Base-by-base conservation (phyloP, 2,888 invertebrate genomes). In the Lampropteryx suffumata region DNA sequence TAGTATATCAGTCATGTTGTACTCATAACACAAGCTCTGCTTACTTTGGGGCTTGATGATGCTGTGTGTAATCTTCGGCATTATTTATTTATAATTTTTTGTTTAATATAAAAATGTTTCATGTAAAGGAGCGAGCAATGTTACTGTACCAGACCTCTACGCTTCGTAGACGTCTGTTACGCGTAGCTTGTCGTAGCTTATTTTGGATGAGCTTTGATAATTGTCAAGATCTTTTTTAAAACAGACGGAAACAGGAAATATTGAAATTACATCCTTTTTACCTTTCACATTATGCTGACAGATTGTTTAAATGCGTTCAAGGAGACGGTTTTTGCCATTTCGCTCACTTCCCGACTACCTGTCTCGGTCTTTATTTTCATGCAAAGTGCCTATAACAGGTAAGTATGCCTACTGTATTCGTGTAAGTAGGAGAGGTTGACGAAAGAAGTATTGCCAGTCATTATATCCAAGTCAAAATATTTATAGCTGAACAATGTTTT, bases 221-320 rank as follows among this genome's bases (percentile, higher is more conserved):
- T 24, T 7, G 17, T 4, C 4, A 3, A 3, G 17, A 17, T 17
- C 2, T 17, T 17, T 17, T 17, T 3, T 17, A 3, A 17, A 35
- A 10, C 8, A 24, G 1, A 8, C 21, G 14, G 12, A 29, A 24
- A 37, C 27, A 30, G 36, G 48, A 36, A 42, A 33, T 33, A 24
- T 17, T n/a, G 10, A 30, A 30, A 27, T 34, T n/a, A 36, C 30
- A 55, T 51, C 29, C 52, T 45, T 48, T 51, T 50, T 36, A 30
- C 52, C 55, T 61, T 56, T 56, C 54, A 55, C 56, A 54, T 46
- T 48, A 39, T 37, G 14, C 33, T 33, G 37, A 43, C 42, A 32
- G 35, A 33, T 43, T 26, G 34, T 11, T 47, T 43, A 26, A 52
- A 43, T 47, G 21, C 34, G 36, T 30, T 47, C 43, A 52, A 52